phyloP scores from a whole-genome alignment of 1,140 invertebrate species.

The Argopecten irradians region DNA sequence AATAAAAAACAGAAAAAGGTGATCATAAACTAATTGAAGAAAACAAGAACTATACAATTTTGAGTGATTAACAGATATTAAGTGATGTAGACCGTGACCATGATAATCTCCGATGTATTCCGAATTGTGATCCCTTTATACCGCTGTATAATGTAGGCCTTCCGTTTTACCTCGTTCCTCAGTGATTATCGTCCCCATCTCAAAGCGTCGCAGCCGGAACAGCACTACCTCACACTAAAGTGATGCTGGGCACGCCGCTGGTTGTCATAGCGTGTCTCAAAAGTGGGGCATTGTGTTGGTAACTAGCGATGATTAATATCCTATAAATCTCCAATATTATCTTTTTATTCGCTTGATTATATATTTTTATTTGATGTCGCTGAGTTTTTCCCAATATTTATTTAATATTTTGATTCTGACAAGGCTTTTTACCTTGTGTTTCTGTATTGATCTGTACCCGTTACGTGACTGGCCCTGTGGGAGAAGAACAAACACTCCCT shows the following conservation, averaged over 20 bases:
- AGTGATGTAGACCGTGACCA: too few relatives aligned
- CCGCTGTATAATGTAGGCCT: background rate
- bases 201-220: background rate
- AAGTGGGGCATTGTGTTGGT: background rate
- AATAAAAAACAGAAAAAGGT: too few relatives aligned
- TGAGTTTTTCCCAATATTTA: conserved; percentile 4
- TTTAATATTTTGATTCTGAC: conserved; percentile 19
- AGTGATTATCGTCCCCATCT: background rate
- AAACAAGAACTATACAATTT: too few relatives aligned
- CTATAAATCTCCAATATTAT: background rate
- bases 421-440: background rate
- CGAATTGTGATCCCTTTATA: background rate
- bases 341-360: background rate
- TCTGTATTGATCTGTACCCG: background rate
- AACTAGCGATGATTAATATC: background rate
- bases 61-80: too few relatives aligned
- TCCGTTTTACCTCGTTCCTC: background rate
- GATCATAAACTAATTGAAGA: too few relatives aligned
- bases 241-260: background rate
- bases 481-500: conserved; percentile 15
- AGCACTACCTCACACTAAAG: background rate
- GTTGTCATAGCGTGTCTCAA: background rate
- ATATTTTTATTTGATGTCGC: background rate
- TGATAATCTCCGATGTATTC: too few relatives aligned
- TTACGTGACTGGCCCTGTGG: conserved; percentile 5